phyloP scores from a whole-genome alignment of 2,888 invertebrate genomes.

The Heliothis peltigera region DNA sequence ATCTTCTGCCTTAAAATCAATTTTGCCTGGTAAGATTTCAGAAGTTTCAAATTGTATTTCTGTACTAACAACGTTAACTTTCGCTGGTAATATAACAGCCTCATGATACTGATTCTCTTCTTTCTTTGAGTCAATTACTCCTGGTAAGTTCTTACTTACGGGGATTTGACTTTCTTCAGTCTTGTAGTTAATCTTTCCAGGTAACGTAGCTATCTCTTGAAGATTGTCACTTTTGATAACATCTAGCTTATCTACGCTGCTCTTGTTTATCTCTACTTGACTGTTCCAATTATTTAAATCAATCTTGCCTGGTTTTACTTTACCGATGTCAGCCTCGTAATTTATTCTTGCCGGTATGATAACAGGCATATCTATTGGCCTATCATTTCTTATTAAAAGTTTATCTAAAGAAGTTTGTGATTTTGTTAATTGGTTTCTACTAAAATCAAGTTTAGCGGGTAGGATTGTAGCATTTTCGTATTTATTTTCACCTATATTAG shows the following conservation, averaged over 20 bases:
- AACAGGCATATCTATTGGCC: conserved; percentile 29
- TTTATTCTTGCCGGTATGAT: conserved; percentile 27
- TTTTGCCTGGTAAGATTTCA: background rate
- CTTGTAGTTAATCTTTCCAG: conserved; percentile 19
- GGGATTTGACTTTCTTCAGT: conserved; percentile 19
- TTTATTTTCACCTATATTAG: background rate
- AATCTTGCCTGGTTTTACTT: conserved; percentile 42
- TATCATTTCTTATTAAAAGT: conserved; percentile 11
- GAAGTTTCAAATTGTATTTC: background rate
- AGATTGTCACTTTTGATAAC: conserved; percentile 31
- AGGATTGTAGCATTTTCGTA: background rate
- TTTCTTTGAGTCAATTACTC: conserved; percentile 18
- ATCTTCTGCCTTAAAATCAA: background rate
- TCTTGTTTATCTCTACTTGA: conserved; percentile 42
- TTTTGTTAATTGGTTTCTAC: background rate
- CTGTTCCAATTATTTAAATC: conserved; percentile 41
- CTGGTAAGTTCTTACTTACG: conserved; percentile 35
- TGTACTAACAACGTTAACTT: background rate
- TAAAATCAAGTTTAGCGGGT: conserved; percentile 12
- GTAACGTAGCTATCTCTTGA: conserved; percentile 34
- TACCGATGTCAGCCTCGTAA: conserved; percentile 49
- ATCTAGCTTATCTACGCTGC: conserved; percentile 31
- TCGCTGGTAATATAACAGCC: conserved; percentile 14
- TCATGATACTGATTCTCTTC: conserved; percentile 11
- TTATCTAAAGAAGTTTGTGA: background rate